Percentiles rank a stretch among this genome's conserved stretches.
phyloP scores from a whole-genome alignment of 2,113 vertebrate genomes.

The Irena cyanogastra region DNA sequence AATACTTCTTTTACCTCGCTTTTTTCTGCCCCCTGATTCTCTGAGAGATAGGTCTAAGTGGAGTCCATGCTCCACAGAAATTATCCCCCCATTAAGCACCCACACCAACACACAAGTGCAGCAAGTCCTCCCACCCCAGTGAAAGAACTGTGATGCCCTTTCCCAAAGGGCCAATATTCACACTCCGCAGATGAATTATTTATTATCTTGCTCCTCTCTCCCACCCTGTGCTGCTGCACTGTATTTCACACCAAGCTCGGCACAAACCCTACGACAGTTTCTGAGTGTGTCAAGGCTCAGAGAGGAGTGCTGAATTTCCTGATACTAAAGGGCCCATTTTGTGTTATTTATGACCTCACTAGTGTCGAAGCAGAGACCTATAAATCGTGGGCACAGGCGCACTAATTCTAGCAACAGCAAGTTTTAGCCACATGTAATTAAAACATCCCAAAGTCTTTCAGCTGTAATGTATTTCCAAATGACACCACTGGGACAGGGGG shows the following conservation, averaged over 20 bases:
- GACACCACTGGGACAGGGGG: constrained; percentile 61
- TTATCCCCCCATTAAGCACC: background rate
- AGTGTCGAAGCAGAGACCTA: constrained; percentile 64
- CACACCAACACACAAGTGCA: background rate
- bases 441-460: constrained; percentile 78
- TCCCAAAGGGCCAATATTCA: background rate
- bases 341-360: constrained; percentile 72
- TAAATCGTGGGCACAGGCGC: constrained; percentile 70
- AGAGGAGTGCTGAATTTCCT: constrained; percentile 70
- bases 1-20: background rate
- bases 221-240: background rate
- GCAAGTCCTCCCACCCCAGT: background rate
- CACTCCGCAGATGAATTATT: constrained; percentile 56
- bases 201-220: constrained; percentile 14
- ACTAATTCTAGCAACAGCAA: constrained; percentile 72
- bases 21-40: fast-evolving
- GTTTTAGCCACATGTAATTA: constrained; percentile 78
- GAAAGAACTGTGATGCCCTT: background rate
- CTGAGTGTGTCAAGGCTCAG: constrained; percentile 48
- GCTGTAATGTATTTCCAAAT: constrained; percentile 76
- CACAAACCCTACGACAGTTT: background rate
- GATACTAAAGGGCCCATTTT: constrained; percentile 74
- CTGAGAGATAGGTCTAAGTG: background rate
- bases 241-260: constrained; percentile 57
- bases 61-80: background rate